Evolutionary conservation across 2,113 vertebrate genomes (phyloP).

Genomic region (Serilophus lunatus): DNA sequence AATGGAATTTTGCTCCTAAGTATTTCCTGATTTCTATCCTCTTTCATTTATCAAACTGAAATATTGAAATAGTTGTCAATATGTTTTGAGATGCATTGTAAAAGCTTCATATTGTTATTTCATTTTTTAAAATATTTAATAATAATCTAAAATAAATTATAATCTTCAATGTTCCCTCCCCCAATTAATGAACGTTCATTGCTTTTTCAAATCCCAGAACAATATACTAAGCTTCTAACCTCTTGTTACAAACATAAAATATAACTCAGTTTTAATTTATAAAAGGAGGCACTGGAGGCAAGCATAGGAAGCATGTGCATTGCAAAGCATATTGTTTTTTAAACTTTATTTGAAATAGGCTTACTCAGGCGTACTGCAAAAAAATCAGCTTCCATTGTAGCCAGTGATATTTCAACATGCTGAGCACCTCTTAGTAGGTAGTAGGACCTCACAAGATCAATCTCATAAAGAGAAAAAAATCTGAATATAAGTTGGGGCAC

Average conservation of each 20-base stretch:
- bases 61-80: background rate
- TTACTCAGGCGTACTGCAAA: background rate
- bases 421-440: background rate
- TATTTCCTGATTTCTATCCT: background rate
- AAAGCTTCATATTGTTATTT: background rate
- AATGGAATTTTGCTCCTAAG: background rate
- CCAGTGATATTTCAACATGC: background rate
- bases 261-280: background rate
- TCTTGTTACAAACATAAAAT: background rate
- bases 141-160: background rate
- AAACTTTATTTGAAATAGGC: background rate
- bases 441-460: background rate
- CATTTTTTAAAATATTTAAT: background rate
- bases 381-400: background rate
- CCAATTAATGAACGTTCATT: background rate
- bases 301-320: background rate
- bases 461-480: background rate
- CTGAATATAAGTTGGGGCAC: background rate
- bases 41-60: background rate
- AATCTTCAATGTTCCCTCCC: background rate
- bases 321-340: background rate
- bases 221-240: background rate
- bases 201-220: background rate
- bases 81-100: background rate
- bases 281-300: background rate